Base-by-base conservation (phyloP, 92 coral and sea anemone genomes). In the Montipora capitata region DNA sequence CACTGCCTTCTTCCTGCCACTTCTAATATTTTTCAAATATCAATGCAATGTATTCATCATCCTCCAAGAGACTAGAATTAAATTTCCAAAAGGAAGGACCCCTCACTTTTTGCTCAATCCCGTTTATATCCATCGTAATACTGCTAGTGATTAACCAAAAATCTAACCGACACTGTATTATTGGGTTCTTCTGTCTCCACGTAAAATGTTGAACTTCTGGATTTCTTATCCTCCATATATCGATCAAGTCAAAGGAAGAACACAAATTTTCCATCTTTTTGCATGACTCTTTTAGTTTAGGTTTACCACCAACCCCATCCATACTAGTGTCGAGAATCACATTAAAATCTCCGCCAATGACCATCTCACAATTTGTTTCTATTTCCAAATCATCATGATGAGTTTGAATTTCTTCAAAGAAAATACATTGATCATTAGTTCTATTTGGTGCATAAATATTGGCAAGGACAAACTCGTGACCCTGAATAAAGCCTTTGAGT, bases 211-310 rank as follows among this genome's bases (percentile, higher is more conserved):
- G 64, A 8, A 18, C 11, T 20, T 54, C 44, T 39, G 85, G 90
- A 44, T 86, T 86, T 68, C 85, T 77, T 14, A 86, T 48, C 27
- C 90, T 68, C 90, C 91, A 87, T 17, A 87, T 78, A 48, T 87
- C 80, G 0, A 79, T 43, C 15, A 79, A 0, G 48, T 57, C 85
- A 87, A 51, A 40, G 66, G 76, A 74, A 48, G 65, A 61, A 54
- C 66, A 20, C 14, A 85, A 43, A 76, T 85, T 68, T 74, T 85
- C 72, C 43, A 72, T 74, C 17, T 68, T 58, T 57, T 83, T 0
- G 15, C 15, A 2, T 43, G 70, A 17, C 27, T 35, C 54, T 82
- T 82, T 72, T 20, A 10, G 41, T 63, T 58, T 44, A 3, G 65
- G 77, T 16, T 70, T 70, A 17, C 78, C 72, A 18, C 89, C 82